phyloP scores from a whole-genome alignment of 2,888 invertebrate species.

The Eumacrocentrus americanus region DNA sequence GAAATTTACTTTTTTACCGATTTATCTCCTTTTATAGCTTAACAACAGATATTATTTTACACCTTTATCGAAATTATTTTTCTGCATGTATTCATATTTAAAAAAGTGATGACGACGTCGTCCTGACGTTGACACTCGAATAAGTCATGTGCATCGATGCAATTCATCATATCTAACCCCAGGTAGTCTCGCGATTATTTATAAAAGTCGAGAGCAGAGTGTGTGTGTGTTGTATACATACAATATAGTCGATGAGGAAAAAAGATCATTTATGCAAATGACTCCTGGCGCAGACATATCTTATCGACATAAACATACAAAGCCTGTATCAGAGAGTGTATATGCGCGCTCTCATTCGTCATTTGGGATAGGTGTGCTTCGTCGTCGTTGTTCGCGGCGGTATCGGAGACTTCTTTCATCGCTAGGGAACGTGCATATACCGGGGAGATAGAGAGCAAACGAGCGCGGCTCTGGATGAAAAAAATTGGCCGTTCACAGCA shows the following conservation, averaged over 20 bases:
- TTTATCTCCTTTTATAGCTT: background rate
- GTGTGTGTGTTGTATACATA: no score
- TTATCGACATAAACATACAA: conserved; percentile 35
- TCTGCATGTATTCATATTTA: background rate
- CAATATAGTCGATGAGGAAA: conserved; percentile 24
- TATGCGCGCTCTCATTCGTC: conserved; percentile 33
- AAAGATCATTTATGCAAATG: conserved; percentile 38
- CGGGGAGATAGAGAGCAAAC: conserved; percentile 12
- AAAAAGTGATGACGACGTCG: background rate
- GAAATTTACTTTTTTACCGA: no score
- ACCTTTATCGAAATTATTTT: background rate
- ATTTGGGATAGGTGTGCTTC: conserved; percentile 31
- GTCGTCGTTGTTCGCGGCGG: conserved; percentile 25
- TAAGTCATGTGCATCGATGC: background rate
- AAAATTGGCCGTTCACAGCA: conserved; percentile 10
- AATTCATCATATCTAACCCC: background rate
- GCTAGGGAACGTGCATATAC: conserved; percentile 8
- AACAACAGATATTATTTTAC: background rate
- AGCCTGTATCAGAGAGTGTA: no score
- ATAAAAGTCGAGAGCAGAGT: conserved; percentile 33
- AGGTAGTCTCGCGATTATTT: conserved; percentile 21
- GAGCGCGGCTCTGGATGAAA: conserved; percentile 5
- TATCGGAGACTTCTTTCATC: conserved; percentile 27
- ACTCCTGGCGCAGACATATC: conserved; percentile 30
- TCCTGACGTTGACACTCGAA: background rate